Base-by-base conservation (phyloP, 2,113 vertebrate species). In the Corythaeola cristata region DNA sequence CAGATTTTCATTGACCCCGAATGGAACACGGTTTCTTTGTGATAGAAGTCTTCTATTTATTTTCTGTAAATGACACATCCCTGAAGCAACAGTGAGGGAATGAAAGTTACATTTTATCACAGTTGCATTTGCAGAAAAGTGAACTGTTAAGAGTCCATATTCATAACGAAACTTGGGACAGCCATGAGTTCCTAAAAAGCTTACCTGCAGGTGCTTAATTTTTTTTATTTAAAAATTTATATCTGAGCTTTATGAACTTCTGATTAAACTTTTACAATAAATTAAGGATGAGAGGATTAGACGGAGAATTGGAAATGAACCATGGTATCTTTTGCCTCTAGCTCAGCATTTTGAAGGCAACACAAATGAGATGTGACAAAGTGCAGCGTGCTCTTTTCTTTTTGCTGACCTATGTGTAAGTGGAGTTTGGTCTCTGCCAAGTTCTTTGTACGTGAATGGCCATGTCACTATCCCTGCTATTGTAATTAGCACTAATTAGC, bases 221-320 rank as follows among this genome's bases (percentile, higher is more conserved):
- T 91, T 96, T 93, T 94, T 91, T 67, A 83, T 93, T 97, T 89
- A 97, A 96, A 97, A 95, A 83, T 90, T 93, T 80, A 91, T 97
- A 93, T 93, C 74, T 37, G 75, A 76, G 88, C 82, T 88, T 96
- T 95, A 96, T 96, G 95, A 96, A 96, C 78, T 93, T 94, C 89
- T 90, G 96, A 96, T 96, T 97, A 95, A 96, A 96, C 94, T 96
- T 97, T 95, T 96, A 96, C 91, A 97, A 96, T 95, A 93, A 97
- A 97, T 97, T 96, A 96, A 93, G 91, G 91, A 67, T 76, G 85
- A 95, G 91, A 88, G 85, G 85, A 96, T 96, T 96, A 90, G 90
- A 83, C 6, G 5, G 89, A 81, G 82, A 95, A 91, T 93, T 94
- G 90, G 87, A 97, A 97, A 96, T 90, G 96, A 97, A 91, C 94